phyloP scores from a whole-genome alignment of 2,888 invertebrate genomes.

The Fissipunctia ypsillon region DNA sequence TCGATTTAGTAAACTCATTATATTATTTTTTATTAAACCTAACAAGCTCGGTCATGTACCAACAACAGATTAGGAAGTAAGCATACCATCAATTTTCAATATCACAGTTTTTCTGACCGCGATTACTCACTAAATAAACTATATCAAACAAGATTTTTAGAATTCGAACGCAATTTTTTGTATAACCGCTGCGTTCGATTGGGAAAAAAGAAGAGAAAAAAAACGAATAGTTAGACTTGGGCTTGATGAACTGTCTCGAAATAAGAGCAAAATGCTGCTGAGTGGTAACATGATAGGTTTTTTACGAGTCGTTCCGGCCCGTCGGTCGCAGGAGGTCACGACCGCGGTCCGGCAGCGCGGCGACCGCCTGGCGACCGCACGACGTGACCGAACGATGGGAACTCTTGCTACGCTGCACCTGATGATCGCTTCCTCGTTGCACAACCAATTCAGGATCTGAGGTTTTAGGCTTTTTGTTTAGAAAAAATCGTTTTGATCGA shows the following conservation, averaged over 20 bases:
- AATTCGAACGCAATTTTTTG: slow-evolving; percentile 63
- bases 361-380: slow-evolving; percentile 70
- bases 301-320: slow-evolving; percentile 80
- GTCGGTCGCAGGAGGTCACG: slow-evolving; percentile 79
- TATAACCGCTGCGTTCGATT: slow-evolving; percentile 48
- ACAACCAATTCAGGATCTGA: slow-evolving; percentile 55
- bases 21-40: slow-evolving; percentile 5
- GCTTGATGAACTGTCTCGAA: slow-evolving; percentile 80
- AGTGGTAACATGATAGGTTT: slow-evolving; percentile 83
- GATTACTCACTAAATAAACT: slow-evolving; percentile 55
- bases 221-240: slow-evolving; percentile 39
- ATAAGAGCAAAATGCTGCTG: slow-evolving; percentile 78
- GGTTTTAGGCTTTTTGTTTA: slow-evolving; percentile 31
- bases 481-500: not conserved
- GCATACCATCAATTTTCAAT: slow-evolving; percentile 40
- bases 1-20: slow-evolving; percentile 4
- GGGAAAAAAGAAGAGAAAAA: slow-evolving; percentile 58
- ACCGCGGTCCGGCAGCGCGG: slow-evolving; percentile 69
- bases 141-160: slow-evolving; percentile 59
- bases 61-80: slow-evolving; percentile 36
- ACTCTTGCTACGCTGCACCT: slow-evolving; percentile 72
- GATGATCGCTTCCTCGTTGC: slow-evolving; percentile 77
- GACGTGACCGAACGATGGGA: slow-evolving; percentile 83
- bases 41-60: slow-evolving; percentile 29
- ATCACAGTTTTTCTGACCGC: slow-evolving; percentile 53